Conservation (phyloP, 2,797 vertebrate genomes). For the Capromys pilorides region DNA sequence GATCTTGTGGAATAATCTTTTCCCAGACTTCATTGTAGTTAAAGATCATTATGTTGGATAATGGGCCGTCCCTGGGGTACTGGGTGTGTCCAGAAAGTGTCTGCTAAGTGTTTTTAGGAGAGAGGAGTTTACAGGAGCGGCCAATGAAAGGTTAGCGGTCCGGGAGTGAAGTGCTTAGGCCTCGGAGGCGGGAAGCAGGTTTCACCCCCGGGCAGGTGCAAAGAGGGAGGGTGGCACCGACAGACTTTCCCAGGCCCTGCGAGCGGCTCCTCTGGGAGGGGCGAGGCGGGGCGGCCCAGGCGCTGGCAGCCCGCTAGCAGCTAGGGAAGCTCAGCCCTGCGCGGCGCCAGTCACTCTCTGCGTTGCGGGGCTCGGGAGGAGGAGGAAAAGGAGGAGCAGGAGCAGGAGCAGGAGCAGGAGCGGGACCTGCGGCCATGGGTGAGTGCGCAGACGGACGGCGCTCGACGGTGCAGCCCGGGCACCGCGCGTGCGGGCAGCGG, state of each 20-base stretch:
- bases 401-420: neutral
- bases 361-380: neutral
- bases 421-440: constrained; percentile 70
- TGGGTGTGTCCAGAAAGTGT: neutral
- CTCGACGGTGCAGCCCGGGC: neutral
- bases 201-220: constrained; percentile 60
- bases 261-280: constrained; percentile 30
- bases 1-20: neutral
- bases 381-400: neutral
- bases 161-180: too few relatives aligned
- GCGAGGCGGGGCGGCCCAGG: constrained; percentile 13
- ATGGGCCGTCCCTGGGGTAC: neutral
- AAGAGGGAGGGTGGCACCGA: constrained; percentile 57
- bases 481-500: neutral
- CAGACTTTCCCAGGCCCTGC: neutral
- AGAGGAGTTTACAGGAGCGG: neutral
- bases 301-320: neutral
- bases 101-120: too few relatives aligned
- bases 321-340: neutral
- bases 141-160: neutral
- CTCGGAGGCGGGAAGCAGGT: neutral
- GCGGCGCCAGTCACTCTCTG: neutral
- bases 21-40: neutral
- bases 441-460: constrained; percentile 29
- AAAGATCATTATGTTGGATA: neutral